Conservation (phyloP, 2,888 invertebrate species). For the Lepidocyrtinus sp. region DNA sequence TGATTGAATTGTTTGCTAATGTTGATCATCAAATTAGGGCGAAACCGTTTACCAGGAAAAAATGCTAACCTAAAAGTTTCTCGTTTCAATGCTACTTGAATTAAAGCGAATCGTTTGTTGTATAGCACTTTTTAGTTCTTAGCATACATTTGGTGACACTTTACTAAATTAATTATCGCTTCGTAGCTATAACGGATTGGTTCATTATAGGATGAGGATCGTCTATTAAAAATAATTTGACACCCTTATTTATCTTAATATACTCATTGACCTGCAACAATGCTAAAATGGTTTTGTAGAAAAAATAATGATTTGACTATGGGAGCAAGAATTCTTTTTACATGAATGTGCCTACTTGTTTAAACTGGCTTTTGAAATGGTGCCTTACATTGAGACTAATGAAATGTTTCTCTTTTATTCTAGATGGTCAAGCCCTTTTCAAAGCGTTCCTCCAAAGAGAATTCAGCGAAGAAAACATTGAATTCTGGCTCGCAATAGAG, state of each 20-base stretch:
- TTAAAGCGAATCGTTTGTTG: neutral
- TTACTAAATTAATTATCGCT: no score
- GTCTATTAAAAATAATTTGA: conserved; percentile 17
- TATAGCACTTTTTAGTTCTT: neutral
- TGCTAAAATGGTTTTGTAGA: neutral
- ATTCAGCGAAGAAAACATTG: conserved; percentile 77
- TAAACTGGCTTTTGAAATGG: no score
- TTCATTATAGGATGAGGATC: no score
- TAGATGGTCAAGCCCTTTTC: conserved; percentile 76
- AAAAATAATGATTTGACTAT: conserved; percentile 9
- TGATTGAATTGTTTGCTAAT: no score
- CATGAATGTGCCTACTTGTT: no score
- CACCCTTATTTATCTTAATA: conserved; percentile 41
- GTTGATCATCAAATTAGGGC: no score
- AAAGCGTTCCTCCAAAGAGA: conserved; percentile 75
- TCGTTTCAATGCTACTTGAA: no score
- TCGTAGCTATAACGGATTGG: no score
- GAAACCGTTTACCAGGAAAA: no score
- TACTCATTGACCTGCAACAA: conserved; percentile 53
- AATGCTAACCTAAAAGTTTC: no score
- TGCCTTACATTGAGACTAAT: neutral
- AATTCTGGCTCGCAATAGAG: conserved; percentile 77
- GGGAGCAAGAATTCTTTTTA: no score
- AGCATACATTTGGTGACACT: neutral
- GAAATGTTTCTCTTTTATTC: conserved; percentile 21